A percentile compares a stretch with the other conserved stretches of the same genome.
These are phyloP conservation scores for Varanus salvator DNA, from an alignment of 2,113 vertebrate genomes.

Conservation along the genomic window DNA sequence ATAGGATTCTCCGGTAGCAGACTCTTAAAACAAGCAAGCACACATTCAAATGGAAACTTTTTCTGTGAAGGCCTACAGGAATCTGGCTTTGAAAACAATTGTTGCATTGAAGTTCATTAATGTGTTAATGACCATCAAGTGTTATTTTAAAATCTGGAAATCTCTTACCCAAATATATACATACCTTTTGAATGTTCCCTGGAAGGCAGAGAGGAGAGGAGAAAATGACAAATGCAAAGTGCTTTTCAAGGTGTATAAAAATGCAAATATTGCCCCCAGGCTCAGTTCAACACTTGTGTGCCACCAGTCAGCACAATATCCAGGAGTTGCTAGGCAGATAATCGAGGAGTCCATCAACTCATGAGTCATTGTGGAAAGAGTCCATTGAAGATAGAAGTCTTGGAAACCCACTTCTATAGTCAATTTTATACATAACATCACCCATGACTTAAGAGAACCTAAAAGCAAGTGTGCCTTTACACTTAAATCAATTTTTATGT, in stretches of 20 bases:
- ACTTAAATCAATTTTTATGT: conserved; percentile 34
- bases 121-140: background rate
- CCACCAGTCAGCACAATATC: background rate
- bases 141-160: background rate
- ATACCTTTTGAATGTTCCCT: background rate
- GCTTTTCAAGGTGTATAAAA: background rate
- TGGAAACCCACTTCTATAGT: background rate
- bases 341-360: background rate
- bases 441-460: conserved; percentile 21
- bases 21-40: background rate
- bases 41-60: background rate
- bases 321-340: background rate
- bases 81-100: background rate
- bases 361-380: no score
- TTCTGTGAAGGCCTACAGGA: background rate
- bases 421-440: background rate
- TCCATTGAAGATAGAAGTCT: background rate
- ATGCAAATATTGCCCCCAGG: no score
- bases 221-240: background rate
- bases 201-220: background rate
- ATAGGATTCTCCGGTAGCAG: background rate
- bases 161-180: background rate
- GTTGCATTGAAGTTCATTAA: background rate
- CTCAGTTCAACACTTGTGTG: background rate
- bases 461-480: conserved; percentile 20